phyloP scores from a whole-genome alignment of 2,113 vertebrate genomes.

The Alethe diademata region DNA sequence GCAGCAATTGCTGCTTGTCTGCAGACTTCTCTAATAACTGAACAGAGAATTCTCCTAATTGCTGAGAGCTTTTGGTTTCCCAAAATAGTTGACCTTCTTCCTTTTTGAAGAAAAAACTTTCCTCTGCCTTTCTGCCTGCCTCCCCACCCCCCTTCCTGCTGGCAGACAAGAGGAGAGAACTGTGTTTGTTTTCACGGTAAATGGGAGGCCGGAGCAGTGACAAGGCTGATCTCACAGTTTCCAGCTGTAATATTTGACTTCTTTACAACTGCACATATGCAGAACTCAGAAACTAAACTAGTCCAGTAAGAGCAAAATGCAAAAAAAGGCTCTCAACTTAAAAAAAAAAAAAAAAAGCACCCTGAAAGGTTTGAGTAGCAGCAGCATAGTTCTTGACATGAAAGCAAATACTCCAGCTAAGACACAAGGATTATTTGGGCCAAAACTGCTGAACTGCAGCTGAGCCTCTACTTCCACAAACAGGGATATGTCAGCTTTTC shows the following conservation, averaged over 20 bases:
- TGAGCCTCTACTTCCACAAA: background rate
- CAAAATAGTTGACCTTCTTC: slow-evolving; percentile 56
- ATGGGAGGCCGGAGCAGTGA: background rate
- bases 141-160: slow-evolving; percentile 34
- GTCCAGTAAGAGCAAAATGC: background rate
- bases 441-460: background rate
- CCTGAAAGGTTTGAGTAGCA: background rate
- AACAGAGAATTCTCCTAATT: slow-evolving; percentile 45
- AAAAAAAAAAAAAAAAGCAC: too few relatives aligned
- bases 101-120: slow-evolving; percentile 41
- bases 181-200: slow-evolving; percentile 45
- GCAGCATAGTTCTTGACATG: background rate
- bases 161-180: slow-evolving; percentile 44
- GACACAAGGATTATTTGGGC: background rate
- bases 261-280: slow-evolving; percentile 50
- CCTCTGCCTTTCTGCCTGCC: background rate
- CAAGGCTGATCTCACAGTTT: slow-evolving; percentile 52
- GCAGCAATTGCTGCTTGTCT: slow-evolving; percentile 1
- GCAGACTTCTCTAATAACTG: slow-evolving; percentile 39
- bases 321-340: background rate
- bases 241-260: slow-evolving; percentile 58
- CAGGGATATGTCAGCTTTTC: background rate
- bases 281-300: slow-evolving; percentile 2
- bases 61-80: slow-evolving; percentile 47
- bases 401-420: background rate